phyloP scores from a whole-genome alignment of 2,888 invertebrate genomes.

The Phengaris arion region DNA sequence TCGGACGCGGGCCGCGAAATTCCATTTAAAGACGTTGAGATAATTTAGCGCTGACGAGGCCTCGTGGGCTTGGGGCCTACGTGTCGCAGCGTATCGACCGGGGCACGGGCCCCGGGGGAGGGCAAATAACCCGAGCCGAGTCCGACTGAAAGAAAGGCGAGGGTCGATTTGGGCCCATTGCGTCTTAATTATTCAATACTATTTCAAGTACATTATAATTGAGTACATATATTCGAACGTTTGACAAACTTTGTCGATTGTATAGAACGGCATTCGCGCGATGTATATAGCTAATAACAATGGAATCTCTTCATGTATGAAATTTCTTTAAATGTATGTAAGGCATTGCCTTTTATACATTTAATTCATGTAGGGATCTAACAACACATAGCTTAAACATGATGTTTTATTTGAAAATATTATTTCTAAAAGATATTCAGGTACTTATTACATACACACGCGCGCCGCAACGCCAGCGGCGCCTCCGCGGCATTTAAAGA shows the following conservation, averaged over 20 bases:
- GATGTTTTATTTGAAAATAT: no score
- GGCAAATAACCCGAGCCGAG: constrained; percentile 7
- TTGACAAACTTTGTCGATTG: background rate
- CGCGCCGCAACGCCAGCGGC: no score
- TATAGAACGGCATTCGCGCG: background rate
- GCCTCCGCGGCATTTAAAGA: no score
- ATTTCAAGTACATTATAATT: background rate
- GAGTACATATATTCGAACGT: background rate
- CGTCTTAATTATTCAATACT: constrained; percentile 8
- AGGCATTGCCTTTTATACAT: no score
- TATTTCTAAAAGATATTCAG: no score
- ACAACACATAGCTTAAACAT: no score
- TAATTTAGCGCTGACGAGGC: constrained; percentile 77
- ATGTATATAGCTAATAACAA: background rate
- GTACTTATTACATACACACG: no score
- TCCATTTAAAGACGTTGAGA: constrained; percentile 79
- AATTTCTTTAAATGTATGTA: no score
- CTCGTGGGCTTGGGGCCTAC: constrained; percentile 51
- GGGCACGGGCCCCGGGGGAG: constrained; percentile 41
- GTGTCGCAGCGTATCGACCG: constrained; percentile 70
- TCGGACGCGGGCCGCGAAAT: constrained; percentile 70
- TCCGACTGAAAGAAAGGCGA: constrained; percentile 1
- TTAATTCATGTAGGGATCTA: no score
- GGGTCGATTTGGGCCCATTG: background rate
- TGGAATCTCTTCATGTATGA: no score